Evolutionary conservation across 2,888 invertebrate species (phyloP).

Genomic region (Sthenelais limicola): DNA sequence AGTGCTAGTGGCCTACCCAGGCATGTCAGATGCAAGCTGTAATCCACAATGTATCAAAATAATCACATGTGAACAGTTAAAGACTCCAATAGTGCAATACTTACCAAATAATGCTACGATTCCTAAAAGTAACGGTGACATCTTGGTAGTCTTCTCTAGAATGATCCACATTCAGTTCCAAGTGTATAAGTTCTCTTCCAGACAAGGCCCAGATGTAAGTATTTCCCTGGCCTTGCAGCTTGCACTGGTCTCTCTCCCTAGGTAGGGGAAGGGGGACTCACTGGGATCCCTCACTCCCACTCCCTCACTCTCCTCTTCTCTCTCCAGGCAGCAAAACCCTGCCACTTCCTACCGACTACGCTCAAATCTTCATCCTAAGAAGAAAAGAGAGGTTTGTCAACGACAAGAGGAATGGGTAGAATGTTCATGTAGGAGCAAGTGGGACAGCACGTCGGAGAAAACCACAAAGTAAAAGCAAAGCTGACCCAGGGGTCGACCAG

Average conservation of each 20-base stretch:
- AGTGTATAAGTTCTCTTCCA: conserved; percentile 27
- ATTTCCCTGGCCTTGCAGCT: too few relatives aligned
- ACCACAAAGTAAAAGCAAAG: conserved; percentile 36
- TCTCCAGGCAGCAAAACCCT: conserved; percentile 25
- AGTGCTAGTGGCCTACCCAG: too few relatives aligned
- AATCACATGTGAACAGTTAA: too few relatives aligned
- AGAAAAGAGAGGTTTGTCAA: conserved; percentile 21
- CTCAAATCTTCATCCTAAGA: conserved; percentile 5
- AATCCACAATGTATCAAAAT: too few relatives aligned
- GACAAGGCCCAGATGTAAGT: too few relatives aligned
- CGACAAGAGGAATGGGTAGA: too few relatives aligned
- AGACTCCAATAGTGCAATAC: too few relatives aligned
- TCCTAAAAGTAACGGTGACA: conserved; percentile 8
- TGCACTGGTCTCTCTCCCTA: conserved; percentile 9
- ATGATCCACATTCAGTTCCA: conserved; percentile 31
- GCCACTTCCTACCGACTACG: conserved; percentile 18
- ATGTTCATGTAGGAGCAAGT: too few relatives aligned
- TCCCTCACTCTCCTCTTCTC: conserved; percentile 10
- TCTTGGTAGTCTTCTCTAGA: conserved; percentile 14
- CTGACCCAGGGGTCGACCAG: conserved; percentile 32
- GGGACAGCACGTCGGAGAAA: conserved; percentile 31
- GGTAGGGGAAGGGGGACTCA: conserved; percentile 32
- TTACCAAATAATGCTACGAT: conserved; percentile 27
- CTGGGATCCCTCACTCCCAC: conserved; percentile 27
- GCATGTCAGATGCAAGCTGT: too few relatives aligned